Evolutionary conservation across 92 coral and sea anemone species (phyloP).

Genomic region (Porites lobata): DNA sequence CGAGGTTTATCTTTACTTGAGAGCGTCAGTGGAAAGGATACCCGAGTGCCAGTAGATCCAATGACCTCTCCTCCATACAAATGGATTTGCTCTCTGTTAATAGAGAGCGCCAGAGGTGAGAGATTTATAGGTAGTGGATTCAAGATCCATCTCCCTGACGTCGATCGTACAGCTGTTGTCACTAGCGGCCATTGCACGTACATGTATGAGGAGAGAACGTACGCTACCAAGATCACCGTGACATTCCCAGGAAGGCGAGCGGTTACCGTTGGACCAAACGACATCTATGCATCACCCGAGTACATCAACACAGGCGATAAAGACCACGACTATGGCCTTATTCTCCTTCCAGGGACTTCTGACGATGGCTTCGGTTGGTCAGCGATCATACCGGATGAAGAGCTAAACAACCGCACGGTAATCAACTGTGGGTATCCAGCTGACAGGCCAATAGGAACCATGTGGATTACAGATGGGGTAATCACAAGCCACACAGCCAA

Average conservation of each 20-base stretch:
- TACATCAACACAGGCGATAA: neutral
- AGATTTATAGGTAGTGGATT: conserved; percentile 16
- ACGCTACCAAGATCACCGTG: conserved; percentile 37
- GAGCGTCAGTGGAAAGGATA: conserved; percentile 32
- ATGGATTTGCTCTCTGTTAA: conserved; percentile 49
- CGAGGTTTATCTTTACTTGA: conserved; percentile 2
- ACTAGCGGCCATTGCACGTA: conserved; percentile 51
- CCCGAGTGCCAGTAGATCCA: conserved; percentile 49
- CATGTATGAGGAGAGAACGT: neutral
- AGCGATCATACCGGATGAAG: conserved; percentile 31
- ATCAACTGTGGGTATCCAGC: conserved; percentile 58
- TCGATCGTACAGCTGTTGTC: conserved; percentile 45
- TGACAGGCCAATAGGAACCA: conserved; percentile 35
- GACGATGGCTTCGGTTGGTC: conserved; percentile 62
- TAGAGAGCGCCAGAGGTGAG: neutral
- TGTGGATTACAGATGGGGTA: conserved; percentile 33
- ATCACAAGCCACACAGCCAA: conserved; percentile 5
- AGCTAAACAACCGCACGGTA: conserved; percentile 36
- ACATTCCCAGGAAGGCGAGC: conserved; percentile 24
- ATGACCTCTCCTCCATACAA: conserved; percentile 63
- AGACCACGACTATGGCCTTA: conserved; percentile 46
- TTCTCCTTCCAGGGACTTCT: conserved; percentile 36
- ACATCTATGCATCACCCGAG: conserved; percentile 37
- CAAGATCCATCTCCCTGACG: conserved; percentile 42
- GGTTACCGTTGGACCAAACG: conserved; percentile 3